A percentile compares a stretch with the other conserved stretches of the same genome.
Conservation (phyloP, 2,888 invertebrate genomes). For the Cataglyphis albicans region DNA sequence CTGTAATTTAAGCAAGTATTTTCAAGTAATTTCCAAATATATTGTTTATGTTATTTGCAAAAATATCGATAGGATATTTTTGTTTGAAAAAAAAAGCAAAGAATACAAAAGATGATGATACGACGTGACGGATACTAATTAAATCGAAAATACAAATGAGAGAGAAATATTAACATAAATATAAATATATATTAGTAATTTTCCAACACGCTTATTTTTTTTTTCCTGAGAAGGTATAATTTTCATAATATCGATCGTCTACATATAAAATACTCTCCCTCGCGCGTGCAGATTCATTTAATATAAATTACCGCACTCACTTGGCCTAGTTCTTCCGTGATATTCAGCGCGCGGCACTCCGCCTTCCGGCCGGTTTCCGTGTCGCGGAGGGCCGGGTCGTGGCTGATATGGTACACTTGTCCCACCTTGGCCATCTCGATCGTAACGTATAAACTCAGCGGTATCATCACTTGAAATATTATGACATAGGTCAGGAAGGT, state of each 20-base stretch:
- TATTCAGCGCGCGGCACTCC: slow-evolving; percentile 97
- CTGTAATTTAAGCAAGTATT: slow-evolving; percentile 75
- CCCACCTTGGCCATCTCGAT: slow-evolving; percentile 98
- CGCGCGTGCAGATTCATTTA: slow-evolving; percentile 45
- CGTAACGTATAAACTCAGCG: slow-evolving; percentile 97
- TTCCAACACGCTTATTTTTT: neutral
- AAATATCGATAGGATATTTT: neutral
- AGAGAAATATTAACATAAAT: neutral
- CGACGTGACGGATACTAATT: neutral
- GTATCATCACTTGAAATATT: slow-evolving; percentile 98
- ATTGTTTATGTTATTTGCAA: neutral
- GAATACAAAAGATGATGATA: neutral
- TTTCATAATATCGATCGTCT: neutral
- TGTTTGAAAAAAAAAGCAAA: neutral
- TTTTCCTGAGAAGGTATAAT: neutral
- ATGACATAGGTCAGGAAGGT: slow-evolving; percentile 98
- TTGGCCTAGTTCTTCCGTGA: slow-evolving; percentile 98
- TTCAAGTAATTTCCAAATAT: neutral
- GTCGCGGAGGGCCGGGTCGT: slow-evolving; percentile 95
- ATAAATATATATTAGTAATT: slow-evolving; percentile 3
- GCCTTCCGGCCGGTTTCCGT: slow-evolving; percentile 92
- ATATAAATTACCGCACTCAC: slow-evolving; percentile 83
- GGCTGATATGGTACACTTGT: slow-evolving; percentile 97
- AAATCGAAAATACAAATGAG: neutral
- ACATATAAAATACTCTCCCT: neutral